These are phyloP conservation scores for Zophobas morio DNA, from an alignment of 1,140 invertebrate species.

Conservation along the genomic window DNA sequence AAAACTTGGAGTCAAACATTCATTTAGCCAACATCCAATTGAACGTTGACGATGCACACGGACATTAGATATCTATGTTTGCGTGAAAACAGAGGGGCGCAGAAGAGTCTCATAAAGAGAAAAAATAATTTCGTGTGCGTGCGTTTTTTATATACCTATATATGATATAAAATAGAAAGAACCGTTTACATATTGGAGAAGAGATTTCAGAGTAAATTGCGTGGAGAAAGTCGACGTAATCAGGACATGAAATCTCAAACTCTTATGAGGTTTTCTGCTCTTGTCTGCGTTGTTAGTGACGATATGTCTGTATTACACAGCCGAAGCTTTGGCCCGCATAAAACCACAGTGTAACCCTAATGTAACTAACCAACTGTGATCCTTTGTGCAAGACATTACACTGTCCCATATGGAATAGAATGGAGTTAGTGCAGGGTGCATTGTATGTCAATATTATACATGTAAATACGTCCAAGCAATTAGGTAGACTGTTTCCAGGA, in stretches of 20 bases:
- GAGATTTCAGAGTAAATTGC: conserved; percentile 58
- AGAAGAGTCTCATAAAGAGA: conserved; percentile 53
- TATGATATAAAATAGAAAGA: conserved; percentile 39
- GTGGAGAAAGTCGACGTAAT: conserved; percentile 56
- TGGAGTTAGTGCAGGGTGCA: conserved; percentile 23
- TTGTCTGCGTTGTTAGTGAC: conserved; percentile 36
- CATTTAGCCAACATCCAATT: conserved; percentile 33
- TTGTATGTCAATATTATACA: conserved; percentile 50
- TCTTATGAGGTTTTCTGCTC: conserved; percentile 50
- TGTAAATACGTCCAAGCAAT: conserved; percentile 51
- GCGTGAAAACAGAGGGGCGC: conserved; percentile 38
- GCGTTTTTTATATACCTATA: conserved; percentile 51
- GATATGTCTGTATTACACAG: conserved; percentile 40
- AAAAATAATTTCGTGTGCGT: conserved; percentile 53
- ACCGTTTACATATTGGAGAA: conserved; percentile 59
- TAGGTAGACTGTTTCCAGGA: conserved; percentile 37
- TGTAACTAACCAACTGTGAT: conserved; percentile 10
- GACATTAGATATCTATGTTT: conserved; percentile 29
- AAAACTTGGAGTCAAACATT: conserved; percentile 41
- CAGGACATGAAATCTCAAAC: conserved; percentile 51
- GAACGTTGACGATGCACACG: conserved; percentile 33
- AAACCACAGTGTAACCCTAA: not conserved
- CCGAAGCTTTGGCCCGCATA: conserved; percentile 6
- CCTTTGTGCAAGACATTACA: conserved; percentile 2
- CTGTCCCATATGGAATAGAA: conserved; percentile 21